Percentiles rank a stretch among this genome's conserved stretches.
phyloP scores from a whole-genome alignment of 2,888 invertebrate genomes.

The Andrena fulva region DNA sequence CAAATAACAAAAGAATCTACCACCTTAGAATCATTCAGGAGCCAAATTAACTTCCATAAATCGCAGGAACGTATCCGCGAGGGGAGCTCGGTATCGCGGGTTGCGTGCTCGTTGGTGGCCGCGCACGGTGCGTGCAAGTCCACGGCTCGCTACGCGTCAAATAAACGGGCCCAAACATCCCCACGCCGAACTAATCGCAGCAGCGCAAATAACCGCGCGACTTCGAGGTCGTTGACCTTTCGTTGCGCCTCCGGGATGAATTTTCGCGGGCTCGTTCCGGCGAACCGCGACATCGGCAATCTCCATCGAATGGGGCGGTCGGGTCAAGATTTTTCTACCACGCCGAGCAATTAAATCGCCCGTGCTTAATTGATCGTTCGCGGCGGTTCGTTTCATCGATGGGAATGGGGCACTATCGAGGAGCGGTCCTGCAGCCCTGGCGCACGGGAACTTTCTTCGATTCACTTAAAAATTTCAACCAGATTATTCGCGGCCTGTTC shows the following conservation, averaged over 20 bases:
- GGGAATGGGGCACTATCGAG: slow-evolving; percentile 21
- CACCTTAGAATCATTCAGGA: slow-evolving; percentile 1
- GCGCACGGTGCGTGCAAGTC: background rate
- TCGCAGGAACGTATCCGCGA: slow-evolving; percentile 13
- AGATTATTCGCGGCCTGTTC: slow-evolving; percentile 39
- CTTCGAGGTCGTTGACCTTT: background rate
- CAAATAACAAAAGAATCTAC: background rate
- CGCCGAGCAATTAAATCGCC: slow-evolving; percentile 55
- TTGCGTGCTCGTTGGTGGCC: background rate
- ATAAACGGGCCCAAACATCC: slow-evolving; percentile 32
- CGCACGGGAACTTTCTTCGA: slow-evolving; percentile 44
- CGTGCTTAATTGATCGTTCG: slow-evolving; percentile 52
- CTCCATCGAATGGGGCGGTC: background rate
- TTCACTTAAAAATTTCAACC: slow-evolving; percentile 38
- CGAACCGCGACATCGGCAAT: background rate
- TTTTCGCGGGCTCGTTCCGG: background rate
- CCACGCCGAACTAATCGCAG: slow-evolving; percentile 16
- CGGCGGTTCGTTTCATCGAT: slow-evolving; percentile 22
- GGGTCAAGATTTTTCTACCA: slow-evolving; percentile 43
- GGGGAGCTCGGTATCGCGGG: slow-evolving; percentile 12
- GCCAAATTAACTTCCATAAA: background rate
- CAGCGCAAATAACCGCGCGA: slow-evolving; percentile 19
- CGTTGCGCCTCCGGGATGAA: background rate
- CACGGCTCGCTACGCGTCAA: slow-evolving; percentile 15
- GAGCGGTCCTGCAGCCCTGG: background rate